These are phyloP conservation scores for Volucella inanis DNA, from an alignment of 2,888 invertebrate genomes.

Conservation along the genomic window DNA sequence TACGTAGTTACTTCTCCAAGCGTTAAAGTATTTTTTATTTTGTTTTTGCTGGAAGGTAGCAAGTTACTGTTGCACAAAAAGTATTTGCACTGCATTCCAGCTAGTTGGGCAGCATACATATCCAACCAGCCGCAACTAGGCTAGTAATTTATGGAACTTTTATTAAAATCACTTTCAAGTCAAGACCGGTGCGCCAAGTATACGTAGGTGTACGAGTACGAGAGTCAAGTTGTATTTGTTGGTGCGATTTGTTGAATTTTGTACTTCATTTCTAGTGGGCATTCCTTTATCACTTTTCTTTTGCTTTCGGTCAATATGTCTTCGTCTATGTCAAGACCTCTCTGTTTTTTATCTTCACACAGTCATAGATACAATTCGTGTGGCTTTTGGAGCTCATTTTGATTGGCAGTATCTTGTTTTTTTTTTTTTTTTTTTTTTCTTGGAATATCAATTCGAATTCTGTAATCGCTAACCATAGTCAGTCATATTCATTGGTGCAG, in stretches of 20 bases:
- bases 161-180: constrained; percentile 35
- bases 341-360: constrained; percentile 24
- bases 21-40: constrained; percentile 13
- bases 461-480: constrained; percentile 2
- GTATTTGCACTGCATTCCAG: constrained; percentile 33
- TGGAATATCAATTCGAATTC: constrained; percentile 53
- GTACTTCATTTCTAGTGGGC: constrained; percentile 1
- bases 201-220: neutral
- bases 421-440: neutral
- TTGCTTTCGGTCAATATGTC: constrained; percentile 49
- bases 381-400: constrained; percentile 36
- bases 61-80: constrained; percentile 4
- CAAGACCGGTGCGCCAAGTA: neutral
- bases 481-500: constrained; percentile 6
- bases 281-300: constrained; percentile 35
- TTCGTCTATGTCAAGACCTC: constrained; percentile 54
- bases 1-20: neutral
- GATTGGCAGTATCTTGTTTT: constrained; percentile 52
- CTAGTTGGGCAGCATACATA: constrained; percentile 19
- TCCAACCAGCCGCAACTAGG: constrained; percentile 31
- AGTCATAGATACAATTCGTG: constrained; percentile 24
- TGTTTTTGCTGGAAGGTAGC: neutral
- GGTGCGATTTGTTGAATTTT: constrained; percentile 4
- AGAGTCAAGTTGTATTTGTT: neutral
- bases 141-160: constrained; percentile 48